A percentile compares a stretch with the other conserved stretches of the same genome.
phyloP scores from a whole-genome alignment of 2,888 invertebrate species.

The Drosophila longiperda region DNA sequence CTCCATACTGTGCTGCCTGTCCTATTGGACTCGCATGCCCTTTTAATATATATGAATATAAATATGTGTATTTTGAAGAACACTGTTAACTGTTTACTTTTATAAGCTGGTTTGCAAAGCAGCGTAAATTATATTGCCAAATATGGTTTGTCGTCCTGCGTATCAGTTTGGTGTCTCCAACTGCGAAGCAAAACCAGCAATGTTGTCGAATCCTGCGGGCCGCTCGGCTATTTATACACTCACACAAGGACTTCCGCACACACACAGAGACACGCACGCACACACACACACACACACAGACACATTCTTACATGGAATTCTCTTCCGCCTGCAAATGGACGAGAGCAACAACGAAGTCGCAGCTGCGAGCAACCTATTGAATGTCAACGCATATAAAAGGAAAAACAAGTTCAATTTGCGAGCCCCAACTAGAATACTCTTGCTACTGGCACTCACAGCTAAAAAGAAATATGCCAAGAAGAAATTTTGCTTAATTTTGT shows the following conservation, averaged over 20 bases:
- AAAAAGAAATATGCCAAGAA: slow-evolving; percentile 27
- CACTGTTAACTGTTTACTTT: slow-evolving; percentile 13
- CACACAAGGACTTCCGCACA: slow-evolving; percentile 19
- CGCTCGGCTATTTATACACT: slow-evolving; percentile 71
- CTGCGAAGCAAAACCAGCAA: slow-evolving; percentile 44
- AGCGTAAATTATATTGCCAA: neutral
- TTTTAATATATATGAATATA: neutral
- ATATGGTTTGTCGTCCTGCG: slow-evolving; percentile 16
- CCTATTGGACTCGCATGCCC: slow-evolving; percentile 40
- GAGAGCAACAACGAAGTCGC: slow-evolving; percentile 30
- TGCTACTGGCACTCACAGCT: slow-evolving; percentile 6
- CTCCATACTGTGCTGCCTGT: slow-evolving; percentile 46
- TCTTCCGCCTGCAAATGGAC: slow-evolving; percentile 56
- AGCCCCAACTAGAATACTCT: slow-evolving; percentile 23
- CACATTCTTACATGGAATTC: slow-evolving; percentile 1
- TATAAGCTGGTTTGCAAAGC: neutral
- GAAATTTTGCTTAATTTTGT: neutral
- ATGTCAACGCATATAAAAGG: slow-evolving; percentile 63
- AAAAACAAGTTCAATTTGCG: neutral
- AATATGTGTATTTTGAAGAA: neutral
- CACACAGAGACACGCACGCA: slow-evolving; percentile 20
- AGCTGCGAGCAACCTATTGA: slow-evolving; percentile 58
- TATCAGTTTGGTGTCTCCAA: slow-evolving; percentile 9
- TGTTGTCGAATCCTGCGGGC: slow-evolving; percentile 59
- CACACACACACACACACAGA: slow-evolving; percentile 16